phyloP scores from a whole-genome alignment of 2,113 vertebrate genomes.

The Alces alces region DNA sequence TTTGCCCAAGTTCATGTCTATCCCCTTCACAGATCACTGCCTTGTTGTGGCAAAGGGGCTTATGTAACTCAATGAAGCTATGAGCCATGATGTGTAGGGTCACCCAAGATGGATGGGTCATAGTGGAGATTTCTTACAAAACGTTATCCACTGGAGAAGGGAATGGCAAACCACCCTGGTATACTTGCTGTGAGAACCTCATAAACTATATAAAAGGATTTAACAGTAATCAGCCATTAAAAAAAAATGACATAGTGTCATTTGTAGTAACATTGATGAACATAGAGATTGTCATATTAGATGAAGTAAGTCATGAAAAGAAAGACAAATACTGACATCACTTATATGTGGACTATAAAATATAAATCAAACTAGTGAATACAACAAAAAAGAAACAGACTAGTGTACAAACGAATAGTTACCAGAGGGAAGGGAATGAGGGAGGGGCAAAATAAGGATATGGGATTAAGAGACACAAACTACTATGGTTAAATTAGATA shows the following conservation, averaged over 20 bases:
- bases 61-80: background rate
- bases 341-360: background rate
- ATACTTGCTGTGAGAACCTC: background rate
- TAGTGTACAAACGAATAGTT: background rate
- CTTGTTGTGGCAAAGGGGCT: background rate
- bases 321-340: background rate
- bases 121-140: background rate
- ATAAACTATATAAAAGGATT: background rate
- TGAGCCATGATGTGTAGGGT: background rate
- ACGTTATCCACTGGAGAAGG: background rate
- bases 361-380: background rate
- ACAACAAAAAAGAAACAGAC: background rate
- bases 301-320: background rate
- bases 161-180: background rate
- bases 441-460: background rate
- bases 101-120: background rate
- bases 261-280: background rate
- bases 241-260: background rate
- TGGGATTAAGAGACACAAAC: background rate
- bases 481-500: background rate
- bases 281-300: background rate
- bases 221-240: background rate
- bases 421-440: background rate
- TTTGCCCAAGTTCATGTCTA: background rate
- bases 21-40: background rate